These are phyloP conservation scores for Hipparchia semele DNA, from an alignment of 2,888 invertebrate genomes.

Conservation along the genomic window DNA sequence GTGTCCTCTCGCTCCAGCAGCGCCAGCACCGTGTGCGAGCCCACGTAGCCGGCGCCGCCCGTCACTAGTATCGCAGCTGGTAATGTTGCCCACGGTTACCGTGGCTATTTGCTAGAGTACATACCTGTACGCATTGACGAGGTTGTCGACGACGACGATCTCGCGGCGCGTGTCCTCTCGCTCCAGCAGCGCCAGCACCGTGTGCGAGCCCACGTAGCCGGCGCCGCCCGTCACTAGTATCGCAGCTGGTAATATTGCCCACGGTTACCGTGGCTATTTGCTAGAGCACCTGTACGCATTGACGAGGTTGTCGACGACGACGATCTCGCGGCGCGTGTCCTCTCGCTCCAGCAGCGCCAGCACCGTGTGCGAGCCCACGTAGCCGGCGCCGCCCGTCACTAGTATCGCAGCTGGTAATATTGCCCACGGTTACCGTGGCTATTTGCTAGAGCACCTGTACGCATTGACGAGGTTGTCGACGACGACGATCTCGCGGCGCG, in stretches of 20 bases:
- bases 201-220: conserved; percentile 92
- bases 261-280: too few relatives aligned
- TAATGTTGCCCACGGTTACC: too few relatives aligned
- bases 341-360: conserved; percentile 88
- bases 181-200: too few relatives aligned
- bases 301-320: conserved; percentile 94
- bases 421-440: too few relatives aligned
- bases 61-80: conserved; percentile 88
- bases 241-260: conserved; percentile 39
- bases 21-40: conserved; percentile 66
- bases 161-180: conserved; percentile 75
- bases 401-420: conserved; percentile 77
- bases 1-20: conserved; percentile 45
- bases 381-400: conserved; percentile 98
- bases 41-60: conserved; percentile 97
- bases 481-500: conserved; percentile 89
- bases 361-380: conserved; percentile 96
- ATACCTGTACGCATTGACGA: conserved; percentile 89
- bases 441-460: conserved; percentile 61
- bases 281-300: conserved; percentile 85
- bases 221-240: conserved; percentile 97
- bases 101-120: too few relatives aligned
- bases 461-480: conserved; percentile 95
- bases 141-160: conserved; percentile 94
- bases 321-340: conserved; percentile 86